Conservation (phyloP, 2,888 invertebrate genomes). For the Axea sp. region DNA sequence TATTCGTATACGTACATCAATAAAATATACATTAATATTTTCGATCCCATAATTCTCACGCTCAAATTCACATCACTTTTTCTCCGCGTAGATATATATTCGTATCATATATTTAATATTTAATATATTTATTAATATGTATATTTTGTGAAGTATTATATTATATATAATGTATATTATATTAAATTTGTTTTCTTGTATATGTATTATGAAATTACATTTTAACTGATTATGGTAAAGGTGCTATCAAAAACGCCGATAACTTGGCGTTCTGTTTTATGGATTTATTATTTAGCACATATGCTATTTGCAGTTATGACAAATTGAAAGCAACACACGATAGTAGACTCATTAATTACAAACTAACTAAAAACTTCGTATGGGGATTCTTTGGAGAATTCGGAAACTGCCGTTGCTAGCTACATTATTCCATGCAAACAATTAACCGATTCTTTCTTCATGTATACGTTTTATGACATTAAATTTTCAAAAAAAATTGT, state of each 20-base stretch:
- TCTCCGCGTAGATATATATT: constrained; percentile 27
- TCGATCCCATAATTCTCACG: constrained; percentile 21
- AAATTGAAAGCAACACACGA: constrained; percentile 75
- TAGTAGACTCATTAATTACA: constrained; percentile 70
- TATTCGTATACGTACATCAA: constrained; percentile 6
- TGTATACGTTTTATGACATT: too few species aligned
- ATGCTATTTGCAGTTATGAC: constrained; percentile 71
- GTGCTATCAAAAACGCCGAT: constrained; percentile 49
- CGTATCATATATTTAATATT: constrained; percentile 42
- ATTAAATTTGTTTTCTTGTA: constrained; percentile 57
- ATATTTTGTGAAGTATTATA: constrained; percentile 57
- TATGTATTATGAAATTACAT: constrained; percentile 64
- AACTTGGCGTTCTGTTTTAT: constrained; percentile 26
- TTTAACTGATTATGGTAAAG: constrained; percentile 62
- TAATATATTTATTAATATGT: constrained; percentile 48
- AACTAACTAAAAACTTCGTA: constrained; percentile 71
- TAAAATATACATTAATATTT: constrained; percentile 17
- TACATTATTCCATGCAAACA: constrained; percentile 27
- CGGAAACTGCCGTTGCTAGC: constrained; percentile 64
- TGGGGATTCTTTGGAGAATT: constrained; percentile 76
- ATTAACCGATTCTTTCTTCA: too few species aligned
- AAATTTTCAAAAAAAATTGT: too few species aligned
- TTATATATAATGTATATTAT: constrained; percentile 62
- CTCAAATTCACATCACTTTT: constrained; percentile 24
- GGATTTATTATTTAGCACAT: constrained; percentile 68